Percentiles rank a stretch among this genome's conserved stretches.
These are phyloP conservation scores for Parascotia fuliginaria DNA, from an alignment of 2,888 invertebrate species.

Conservation along the genomic window DNA sequence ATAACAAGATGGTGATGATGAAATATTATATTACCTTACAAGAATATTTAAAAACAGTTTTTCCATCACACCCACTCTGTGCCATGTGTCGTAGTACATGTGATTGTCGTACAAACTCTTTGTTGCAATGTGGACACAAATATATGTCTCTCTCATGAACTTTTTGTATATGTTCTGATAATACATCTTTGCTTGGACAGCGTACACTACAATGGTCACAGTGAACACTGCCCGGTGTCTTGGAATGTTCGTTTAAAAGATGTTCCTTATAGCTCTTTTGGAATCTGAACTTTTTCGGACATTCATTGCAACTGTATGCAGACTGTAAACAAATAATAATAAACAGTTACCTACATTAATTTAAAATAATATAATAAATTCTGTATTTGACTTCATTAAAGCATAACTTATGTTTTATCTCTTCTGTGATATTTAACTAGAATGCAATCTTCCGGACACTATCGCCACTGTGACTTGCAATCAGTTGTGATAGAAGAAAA, in stretches of 20 bases:
- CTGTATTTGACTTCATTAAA: too few species aligned
- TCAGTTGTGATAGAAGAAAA: too few species aligned
- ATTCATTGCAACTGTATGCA: slow-evolving; percentile 79
- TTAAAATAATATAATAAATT: too few species aligned
- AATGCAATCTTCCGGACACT: too few species aligned
- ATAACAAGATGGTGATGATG: too few species aligned
- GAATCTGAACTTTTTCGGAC: slow-evolving; percentile 90
- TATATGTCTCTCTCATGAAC: slow-evolving; percentile 83
- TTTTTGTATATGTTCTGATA: slow-evolving; percentile 89
- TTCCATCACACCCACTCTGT: slow-evolving; percentile 89
- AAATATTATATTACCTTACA: slow-evolving; percentile 68
- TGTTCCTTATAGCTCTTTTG: slow-evolving; percentile 88
- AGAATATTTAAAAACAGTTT: slow-evolving; percentile 46
- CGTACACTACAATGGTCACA: slow-evolving; percentile 89
- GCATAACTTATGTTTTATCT: too few species aligned
- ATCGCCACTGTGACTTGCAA: too few species aligned
- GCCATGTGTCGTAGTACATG: slow-evolving; percentile 90
- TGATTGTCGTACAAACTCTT: slow-evolving; percentile 90
- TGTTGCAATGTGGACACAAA: slow-evolving; percentile 89
- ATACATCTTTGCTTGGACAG: slow-evolving; percentile 87
- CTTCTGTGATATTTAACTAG: too few species aligned
- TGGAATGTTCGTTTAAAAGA: slow-evolving; percentile 89
- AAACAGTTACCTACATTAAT: too few species aligned
- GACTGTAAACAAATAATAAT: slow-evolving; percentile 25
- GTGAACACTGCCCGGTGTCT: slow-evolving; percentile 81